These are phyloP conservation scores for Herpetotheres cachinnans DNA, from an alignment of 2,113 vertebrate species.

Conservation along the genomic window DNA sequence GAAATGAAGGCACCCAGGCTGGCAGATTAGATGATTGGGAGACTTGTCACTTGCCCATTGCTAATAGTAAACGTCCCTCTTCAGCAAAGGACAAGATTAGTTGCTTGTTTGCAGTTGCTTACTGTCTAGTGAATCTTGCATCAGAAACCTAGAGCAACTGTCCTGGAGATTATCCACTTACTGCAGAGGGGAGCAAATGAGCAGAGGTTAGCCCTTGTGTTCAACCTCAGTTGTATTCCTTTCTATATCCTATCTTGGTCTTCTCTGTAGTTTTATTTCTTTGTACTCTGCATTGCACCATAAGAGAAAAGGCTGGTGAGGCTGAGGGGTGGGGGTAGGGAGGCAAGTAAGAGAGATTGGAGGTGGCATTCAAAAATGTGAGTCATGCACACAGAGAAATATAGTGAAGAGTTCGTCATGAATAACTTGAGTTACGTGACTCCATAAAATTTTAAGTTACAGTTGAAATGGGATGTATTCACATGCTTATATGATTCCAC, in stretches of 20 bases:
- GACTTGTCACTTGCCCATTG: not conserved
- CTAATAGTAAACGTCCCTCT: not conserved
- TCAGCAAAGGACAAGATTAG: not conserved
- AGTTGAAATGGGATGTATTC: constrained; percentile 19
- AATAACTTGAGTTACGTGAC: not conserved
- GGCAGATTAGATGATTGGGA: not conserved
- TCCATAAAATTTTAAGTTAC: constrained; percentile 28
- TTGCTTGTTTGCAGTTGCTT: not conserved
- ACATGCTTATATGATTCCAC: constrained; percentile 18
- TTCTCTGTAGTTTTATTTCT: not conserved
- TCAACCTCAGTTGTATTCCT: not conserved
- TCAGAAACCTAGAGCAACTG: not conserved
- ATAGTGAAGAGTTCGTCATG: not conserved
- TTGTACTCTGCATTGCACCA: not conserved
- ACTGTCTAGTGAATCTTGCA: not conserved
- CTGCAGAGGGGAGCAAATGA: not conserved
- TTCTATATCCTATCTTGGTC: not conserved
- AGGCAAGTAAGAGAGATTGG: not conserved
- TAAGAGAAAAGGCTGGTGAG: not conserved
- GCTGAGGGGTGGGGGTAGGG: not conserved
- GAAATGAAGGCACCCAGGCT: not conserved
- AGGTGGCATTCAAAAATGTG: not conserved
- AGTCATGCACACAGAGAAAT: not conserved
- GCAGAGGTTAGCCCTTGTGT: not conserved
- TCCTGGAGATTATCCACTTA: not conserved